Evolutionary conservation across 1,140 invertebrate genomes (phyloP).

Genomic region (Coenobita brevimanus): DNA sequence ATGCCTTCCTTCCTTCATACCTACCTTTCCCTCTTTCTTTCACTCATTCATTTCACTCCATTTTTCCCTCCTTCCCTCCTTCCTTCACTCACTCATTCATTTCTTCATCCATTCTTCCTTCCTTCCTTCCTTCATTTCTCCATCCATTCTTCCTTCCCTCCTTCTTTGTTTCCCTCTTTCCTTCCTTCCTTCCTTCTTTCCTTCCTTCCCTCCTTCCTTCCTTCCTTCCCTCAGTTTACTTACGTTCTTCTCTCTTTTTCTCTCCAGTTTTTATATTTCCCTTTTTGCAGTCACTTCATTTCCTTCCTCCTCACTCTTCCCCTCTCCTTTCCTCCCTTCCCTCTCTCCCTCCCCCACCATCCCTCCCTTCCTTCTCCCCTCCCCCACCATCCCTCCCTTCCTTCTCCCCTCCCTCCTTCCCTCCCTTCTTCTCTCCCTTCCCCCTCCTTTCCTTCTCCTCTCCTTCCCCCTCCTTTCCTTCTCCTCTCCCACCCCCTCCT

Average conservation of each 20-base stretch:
- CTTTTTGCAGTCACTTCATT: background rate
- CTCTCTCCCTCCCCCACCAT: slow-evolving; percentile 13
- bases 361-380: slow-evolving; percentile 2
- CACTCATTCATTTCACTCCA: no score
- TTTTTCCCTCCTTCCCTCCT: no score
- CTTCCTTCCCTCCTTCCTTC: background rate
- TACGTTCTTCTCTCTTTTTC: background rate
- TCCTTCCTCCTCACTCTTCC: background rate
- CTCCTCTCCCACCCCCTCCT: no score
- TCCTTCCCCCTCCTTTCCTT: no score
- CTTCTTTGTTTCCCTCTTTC: background rate
- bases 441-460: no score
- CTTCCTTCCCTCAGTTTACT: background rate
- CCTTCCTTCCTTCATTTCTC: background rate
- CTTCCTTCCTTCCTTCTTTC: background rate
- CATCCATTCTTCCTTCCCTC: background rate
- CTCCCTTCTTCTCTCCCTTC: no score
- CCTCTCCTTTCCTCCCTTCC: slow-evolving; percentile 11
- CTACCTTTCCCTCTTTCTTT: no score
- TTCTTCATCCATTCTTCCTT: background rate
- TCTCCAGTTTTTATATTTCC: background rate
- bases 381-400: no score
- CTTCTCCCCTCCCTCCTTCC: no score
- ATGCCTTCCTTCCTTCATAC: no score
- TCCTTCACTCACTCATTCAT: no score